Evolutionary conservation across 1,140 invertebrate species (phyloP).

Genomic region (Trialeurodes vaporariorum): DNA sequence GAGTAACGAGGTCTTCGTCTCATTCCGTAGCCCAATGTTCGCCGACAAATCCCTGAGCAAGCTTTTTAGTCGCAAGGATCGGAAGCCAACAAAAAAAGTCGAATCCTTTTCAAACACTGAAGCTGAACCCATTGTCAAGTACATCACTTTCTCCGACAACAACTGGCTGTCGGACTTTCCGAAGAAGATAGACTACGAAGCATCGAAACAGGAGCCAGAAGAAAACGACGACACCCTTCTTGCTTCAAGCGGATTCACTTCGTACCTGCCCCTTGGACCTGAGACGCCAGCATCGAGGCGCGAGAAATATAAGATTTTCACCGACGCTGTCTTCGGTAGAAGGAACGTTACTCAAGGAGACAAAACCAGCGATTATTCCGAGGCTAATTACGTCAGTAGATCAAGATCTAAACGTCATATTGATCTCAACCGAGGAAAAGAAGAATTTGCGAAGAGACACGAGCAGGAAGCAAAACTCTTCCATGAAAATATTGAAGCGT

Average conservation of each 20-base stretch:
- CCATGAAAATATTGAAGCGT: too few species aligned
- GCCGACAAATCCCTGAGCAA: not conserved
- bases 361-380: constrained; percentile 76
- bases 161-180: constrained; percentile 9
- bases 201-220: not conserved
- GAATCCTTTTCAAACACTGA: not conserved
- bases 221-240: not conserved
- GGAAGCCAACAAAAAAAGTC: not conserved
- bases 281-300: not conserved
- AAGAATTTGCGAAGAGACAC: too few species aligned
- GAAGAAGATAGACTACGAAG: not conserved
- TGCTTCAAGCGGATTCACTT: not conserved
- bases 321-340: constrained; percentile 10
- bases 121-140: constrained; percentile 16
- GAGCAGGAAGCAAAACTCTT: too few species aligned
- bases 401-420: not conserved
- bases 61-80: not conserved
- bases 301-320: constrained; percentile 13
- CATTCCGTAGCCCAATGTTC: not conserved
- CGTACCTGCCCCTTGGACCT: not conserved
- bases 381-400: constrained; percentile 76
- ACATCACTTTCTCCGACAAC: constrained; percentile 20
- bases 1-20: not conserved
- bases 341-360: constrained; percentile 58
- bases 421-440: not conserved